Conservation (phyloP, 2,888 invertebrate species). For the Lingula anatina region DNA sequence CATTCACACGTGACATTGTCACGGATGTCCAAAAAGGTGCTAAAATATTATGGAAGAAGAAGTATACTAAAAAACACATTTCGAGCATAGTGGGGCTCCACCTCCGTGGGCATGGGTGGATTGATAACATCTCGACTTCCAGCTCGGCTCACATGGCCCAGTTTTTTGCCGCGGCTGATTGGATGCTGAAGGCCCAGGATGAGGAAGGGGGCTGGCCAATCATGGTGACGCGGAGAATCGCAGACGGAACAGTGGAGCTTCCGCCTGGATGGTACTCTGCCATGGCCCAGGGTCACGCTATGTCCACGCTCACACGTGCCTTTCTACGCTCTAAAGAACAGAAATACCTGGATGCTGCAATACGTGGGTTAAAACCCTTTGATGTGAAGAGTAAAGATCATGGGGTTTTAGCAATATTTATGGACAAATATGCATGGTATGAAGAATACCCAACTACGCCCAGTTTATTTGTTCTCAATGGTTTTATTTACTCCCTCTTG, state of each 20-base stretch:
- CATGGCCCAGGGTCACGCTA: conserved; percentile 94
- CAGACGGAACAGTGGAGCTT: too few relatives aligned
- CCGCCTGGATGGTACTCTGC: conserved; percentile 90
- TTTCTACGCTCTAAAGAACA: conserved; percentile 65
- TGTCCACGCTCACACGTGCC: conserved; percentile 89
- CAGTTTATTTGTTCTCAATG: conserved; percentile 86
- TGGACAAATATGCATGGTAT: conserved; percentile 86
- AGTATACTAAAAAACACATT: too few relatives aligned
- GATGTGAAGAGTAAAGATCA: conserved; percentile 39
- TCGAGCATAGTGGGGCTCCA: conserved; percentile 32
- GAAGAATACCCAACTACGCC: conserved; percentile 98
- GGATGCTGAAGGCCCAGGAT: conserved; percentile 86
- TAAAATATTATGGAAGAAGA: too few relatives aligned
- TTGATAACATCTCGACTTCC: conserved; percentile 44
- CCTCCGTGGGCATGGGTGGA: conserved; percentile 42
- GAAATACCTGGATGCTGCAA: conserved; percentile 75
- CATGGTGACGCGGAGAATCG: conserved; percentile 59
- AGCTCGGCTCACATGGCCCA: conserved; percentile 83
- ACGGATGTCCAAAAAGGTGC: conserved; percentile 86
- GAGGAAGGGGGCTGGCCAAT: conserved; percentile 89
- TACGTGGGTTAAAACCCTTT: conserved; percentile 74
- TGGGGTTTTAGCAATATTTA: conserved; percentile 58
- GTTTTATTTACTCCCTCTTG: conserved; percentile 94
- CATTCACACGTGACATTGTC: conserved; percentile 78
- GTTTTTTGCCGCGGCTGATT: conserved; percentile 87